Conservation (phyloP, 2,113 vertebrate species). For the Ploceus nigricollis region DNA sequence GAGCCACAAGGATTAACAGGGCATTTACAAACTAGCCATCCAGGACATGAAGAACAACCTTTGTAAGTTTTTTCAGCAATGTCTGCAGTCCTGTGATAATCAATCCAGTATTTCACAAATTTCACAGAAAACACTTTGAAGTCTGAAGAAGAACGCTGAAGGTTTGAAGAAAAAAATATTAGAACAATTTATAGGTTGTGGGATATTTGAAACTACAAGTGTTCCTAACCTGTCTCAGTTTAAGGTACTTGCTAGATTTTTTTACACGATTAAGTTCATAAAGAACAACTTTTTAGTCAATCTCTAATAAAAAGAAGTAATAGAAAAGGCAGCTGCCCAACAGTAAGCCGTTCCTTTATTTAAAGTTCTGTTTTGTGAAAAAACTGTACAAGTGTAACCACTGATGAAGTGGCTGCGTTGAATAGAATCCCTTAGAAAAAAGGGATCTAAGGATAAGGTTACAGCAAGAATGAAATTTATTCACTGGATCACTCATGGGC, state of each 20-base stretch:
- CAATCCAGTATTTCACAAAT: neutral
- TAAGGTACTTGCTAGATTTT: neutral
- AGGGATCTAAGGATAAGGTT: too few relatives aligned
- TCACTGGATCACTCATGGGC: neutral
- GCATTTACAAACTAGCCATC: neutral
- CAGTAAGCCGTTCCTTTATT: rapidly evolving
- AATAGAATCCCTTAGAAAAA: neutral
- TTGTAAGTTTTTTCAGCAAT: neutral
- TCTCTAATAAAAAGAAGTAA: neutral
- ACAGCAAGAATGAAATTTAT: neutral
- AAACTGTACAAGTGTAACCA: neutral
- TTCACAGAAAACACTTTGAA: neutral
- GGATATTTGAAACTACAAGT: neutral
- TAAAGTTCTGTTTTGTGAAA: neutral
- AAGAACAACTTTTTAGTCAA: neutral
- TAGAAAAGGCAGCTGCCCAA: neutral
- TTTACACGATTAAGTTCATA: neutral
- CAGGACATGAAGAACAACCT: neutral
- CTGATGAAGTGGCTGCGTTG: neutral
- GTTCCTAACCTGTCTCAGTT: neutral
- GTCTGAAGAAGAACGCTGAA: neutral
- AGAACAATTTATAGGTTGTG: neutral
- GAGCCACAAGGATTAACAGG: neutral
- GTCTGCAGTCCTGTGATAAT: neutral
- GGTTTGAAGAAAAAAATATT: neutral